A percentile compares a stretch with the other conserved stretches of the same genome.
phyloP scores from a whole-genome alignment of 2,888 invertebrate genomes.

The Emmelina monodactyla region DNA sequence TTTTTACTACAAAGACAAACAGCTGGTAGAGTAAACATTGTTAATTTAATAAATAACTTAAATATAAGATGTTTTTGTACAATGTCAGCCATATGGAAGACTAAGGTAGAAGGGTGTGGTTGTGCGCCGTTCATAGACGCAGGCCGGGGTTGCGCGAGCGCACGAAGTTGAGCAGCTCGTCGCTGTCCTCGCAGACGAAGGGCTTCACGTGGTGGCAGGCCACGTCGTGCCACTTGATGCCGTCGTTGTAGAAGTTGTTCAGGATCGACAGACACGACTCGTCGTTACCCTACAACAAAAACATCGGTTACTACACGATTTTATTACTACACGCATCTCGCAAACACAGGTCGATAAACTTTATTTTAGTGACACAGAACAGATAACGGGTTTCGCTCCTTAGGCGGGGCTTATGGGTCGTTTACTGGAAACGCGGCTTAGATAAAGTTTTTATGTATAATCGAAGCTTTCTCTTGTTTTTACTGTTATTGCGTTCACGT shows the following conservation, averaged over 20 bases:
- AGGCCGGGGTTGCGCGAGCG: constrained; percentile 87
- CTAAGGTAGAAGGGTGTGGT: constrained; percentile 15
- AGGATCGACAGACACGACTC: constrained; percentile 89
- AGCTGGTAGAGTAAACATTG: constrained; percentile 19
- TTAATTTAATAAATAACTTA: constrained; percentile 55
- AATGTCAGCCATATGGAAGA: constrained; percentile 50
- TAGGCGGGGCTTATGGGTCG: not conserved
- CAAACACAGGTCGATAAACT: not conserved
- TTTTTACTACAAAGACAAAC: constrained; percentile 9
- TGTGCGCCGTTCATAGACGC: constrained; percentile 70
- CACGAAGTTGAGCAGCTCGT: constrained; percentile 88
- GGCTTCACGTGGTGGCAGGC: constrained; percentile 88
- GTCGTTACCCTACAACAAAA: constrained; percentile 76
- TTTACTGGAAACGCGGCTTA: not conserved
- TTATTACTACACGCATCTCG: not conserved
- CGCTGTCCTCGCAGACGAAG: constrained; percentile 91
- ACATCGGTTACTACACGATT: too few relatives aligned
- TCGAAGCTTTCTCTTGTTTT: too few relatives aligned
- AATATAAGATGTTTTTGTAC: constrained; percentile 52
- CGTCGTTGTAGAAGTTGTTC: constrained; percentile 92
- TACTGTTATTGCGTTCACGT: not conserved
- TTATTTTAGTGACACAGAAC: too few relatives aligned
- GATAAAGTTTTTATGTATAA: not conserved
- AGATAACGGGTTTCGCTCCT: not conserved
- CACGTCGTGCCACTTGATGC: constrained; percentile 87